A percentile compares a stretch with the other conserved stretches of the same genome.
Conservation (phyloP, 2,888 invertebrate genomes). For the Caenorhabditis sp. region DNA sequence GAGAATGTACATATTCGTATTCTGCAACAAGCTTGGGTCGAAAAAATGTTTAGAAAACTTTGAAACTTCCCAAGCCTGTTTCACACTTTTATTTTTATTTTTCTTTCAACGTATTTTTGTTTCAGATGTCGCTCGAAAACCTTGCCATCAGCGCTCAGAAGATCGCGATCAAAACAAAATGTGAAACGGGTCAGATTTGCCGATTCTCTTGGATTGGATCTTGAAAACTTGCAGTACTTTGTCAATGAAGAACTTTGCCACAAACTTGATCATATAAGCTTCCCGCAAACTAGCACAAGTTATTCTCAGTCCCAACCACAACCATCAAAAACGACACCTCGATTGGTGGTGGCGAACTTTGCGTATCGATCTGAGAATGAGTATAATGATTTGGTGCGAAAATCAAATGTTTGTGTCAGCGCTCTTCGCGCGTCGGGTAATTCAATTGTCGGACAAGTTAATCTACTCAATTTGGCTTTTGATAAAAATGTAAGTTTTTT, state of each 20-base stretch:
- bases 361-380: constrained; percentile 45
- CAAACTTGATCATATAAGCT: constrained; percentile 22
- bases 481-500: constrained; percentile 33
- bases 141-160: constrained; percentile 41
- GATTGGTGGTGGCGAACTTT: constrained; percentile 42
- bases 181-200: constrained; percentile 50
- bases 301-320: constrained; percentile 1
- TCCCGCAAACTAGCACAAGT: not conserved
- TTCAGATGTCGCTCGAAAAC: constrained; percentile 41
- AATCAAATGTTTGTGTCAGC: constrained; percentile 27
- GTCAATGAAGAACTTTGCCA: constrained; percentile 28
- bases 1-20: not conserved
- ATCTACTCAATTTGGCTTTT: constrained; percentile 47
- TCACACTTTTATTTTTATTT: no score
- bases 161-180: constrained; percentile 37
- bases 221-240: constrained; percentile 45
- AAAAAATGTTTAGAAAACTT: no score
- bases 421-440: constrained; percentile 38
- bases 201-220: constrained; percentile 46
- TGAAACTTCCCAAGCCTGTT: no score
- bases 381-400: constrained; percentile 27
- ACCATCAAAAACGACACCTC: constrained; percentile 14
- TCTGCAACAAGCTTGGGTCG: no score
- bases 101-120: not conserved
- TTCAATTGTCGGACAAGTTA: constrained; percentile 47